Percentiles rank a stretch among this genome's conserved stretches.
These are phyloP conservation scores for Lontra canadensis DNA, from an alignment of 2,113 vertebrate genomes.

Conservation along the genomic window DNA sequence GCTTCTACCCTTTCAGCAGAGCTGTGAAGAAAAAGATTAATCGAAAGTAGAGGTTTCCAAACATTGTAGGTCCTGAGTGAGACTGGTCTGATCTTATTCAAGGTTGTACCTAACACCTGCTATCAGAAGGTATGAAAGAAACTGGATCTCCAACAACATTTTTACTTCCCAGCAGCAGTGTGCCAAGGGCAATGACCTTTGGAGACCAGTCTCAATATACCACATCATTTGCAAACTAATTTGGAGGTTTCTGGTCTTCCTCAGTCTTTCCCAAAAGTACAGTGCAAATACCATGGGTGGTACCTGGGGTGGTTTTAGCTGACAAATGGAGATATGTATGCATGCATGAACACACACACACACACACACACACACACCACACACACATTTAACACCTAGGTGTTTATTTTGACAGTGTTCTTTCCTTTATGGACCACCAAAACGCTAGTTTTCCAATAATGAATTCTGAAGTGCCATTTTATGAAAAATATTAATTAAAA, in stretches of 20 bases:
- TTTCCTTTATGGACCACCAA: neutral
- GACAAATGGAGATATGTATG: neutral
- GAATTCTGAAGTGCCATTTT: neutral
- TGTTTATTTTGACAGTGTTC: neutral
- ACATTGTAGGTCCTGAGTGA: neutral
- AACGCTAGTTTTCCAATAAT: neutral
- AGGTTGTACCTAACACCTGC: neutral
- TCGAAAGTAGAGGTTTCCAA: neutral
- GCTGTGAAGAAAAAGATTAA: neutral
- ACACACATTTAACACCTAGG: neutral
- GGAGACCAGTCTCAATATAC: neutral
- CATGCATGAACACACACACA: neutral
- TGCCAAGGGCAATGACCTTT: neutral
- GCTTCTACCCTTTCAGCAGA: neutral
- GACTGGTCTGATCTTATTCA: neutral
- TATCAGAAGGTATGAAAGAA: neutral
- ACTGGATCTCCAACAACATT: neutral
- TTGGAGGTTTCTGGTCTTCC: neutral
- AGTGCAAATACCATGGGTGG: neutral
- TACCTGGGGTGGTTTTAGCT: neutral
- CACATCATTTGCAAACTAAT: slow-evolving; percentile 42
- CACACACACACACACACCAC: no score
- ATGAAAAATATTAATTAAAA: slow-evolving; percentile 12
- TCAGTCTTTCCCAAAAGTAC: neutral
- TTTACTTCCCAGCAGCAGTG: neutral